phyloP scores from a whole-genome alignment of 2,113 vertebrate genomes.

The Carassius carassius region DNA sequence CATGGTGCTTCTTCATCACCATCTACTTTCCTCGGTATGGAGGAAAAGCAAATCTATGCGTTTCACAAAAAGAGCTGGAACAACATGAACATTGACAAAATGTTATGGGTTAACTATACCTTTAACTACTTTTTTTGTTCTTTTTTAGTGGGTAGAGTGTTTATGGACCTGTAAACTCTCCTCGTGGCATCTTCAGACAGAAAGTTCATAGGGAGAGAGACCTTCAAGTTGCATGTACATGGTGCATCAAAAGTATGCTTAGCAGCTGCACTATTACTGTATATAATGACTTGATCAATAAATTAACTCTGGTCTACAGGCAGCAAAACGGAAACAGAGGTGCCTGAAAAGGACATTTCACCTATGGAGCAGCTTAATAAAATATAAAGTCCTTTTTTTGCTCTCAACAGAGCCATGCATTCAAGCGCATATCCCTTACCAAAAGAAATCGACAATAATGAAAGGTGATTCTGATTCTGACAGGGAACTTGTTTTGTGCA shows the following conservation, averaged over 20 bases:
- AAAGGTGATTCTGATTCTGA: constrained; percentile 54
- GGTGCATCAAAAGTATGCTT: constrained; percentile 15
- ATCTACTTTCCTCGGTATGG: neutral
- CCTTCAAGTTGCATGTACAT: constrained; percentile 10
- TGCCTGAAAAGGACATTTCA: constrained; percentile 22
- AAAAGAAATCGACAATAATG: constrained; percentile 32
- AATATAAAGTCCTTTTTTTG: constrained; percentile 37
- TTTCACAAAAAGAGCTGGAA: neutral
- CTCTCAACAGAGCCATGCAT: constrained; percentile 69
- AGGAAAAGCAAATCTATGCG: neutral
- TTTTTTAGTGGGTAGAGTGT: constrained; percentile 21
- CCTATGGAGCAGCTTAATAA: constrained; percentile 41
- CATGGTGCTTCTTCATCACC: neutral
- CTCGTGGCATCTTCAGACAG: neutral
- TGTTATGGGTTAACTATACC: neutral
- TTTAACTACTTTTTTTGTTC: neutral
- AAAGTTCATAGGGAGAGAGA: constrained; percentile 25
- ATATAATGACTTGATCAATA: constrained; percentile 38
- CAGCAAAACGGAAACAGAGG: neutral
- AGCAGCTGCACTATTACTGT: constrained; percentile 22
- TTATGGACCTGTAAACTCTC: constrained; percentile 9
- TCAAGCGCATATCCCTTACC: constrained; percentile 60
- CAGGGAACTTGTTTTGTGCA: constrained; percentile 58
- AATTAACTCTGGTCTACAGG: constrained; percentile 22
- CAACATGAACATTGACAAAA: neutral